Evolutionary conservation across 2,888 invertebrate genomes (phyloP).

Genomic region (Lasioglossum vierecki): DNA sequence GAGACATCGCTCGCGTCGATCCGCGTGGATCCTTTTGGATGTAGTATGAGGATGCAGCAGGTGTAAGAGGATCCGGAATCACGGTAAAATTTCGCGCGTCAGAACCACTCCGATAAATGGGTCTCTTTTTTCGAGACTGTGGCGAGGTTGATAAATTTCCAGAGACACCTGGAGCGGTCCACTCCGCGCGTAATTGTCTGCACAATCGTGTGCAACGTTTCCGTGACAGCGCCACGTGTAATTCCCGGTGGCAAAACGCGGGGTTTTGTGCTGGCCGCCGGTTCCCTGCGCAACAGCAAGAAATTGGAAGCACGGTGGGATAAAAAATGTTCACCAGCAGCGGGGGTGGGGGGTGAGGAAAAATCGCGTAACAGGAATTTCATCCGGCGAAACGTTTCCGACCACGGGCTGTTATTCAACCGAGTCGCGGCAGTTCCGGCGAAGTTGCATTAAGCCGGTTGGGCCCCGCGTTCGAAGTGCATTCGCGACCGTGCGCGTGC

Average conservation of each 20-base stretch:
- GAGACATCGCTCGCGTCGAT: not conserved
- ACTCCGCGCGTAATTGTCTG: not conserved
- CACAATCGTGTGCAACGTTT: not conserved
- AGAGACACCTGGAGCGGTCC: not conserved
- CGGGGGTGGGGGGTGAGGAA: not conserved
- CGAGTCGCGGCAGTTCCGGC: constrained; percentile 12
- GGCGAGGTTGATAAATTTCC: constrained; percentile 1
- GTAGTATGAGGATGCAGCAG: not conserved
- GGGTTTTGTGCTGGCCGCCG: not conserved
- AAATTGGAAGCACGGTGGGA: not conserved
- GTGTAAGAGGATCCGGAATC: not conserved
- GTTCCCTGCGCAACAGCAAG: not conserved
- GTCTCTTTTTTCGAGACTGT: not conserved
- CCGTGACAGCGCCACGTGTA: not conserved
- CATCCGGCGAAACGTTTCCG: constrained; percentile 29
- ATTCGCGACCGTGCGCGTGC: not conserved
- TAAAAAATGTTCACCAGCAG: not conserved
- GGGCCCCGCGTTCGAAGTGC: not conserved
- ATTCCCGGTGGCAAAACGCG: not conserved
- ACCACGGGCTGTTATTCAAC: constrained; percentile 25
- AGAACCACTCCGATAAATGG: not conserved
- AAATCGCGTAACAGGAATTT: constrained; percentile 32
- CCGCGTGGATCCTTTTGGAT: not conserved
- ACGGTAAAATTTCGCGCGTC: not conserved
- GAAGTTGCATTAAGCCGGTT: constrained; percentile 22